These are phyloP conservation scores for Ceratotherium simum DNA, from an alignment of 2,113 vertebrate species.

Conservation along the genomic window DNA sequence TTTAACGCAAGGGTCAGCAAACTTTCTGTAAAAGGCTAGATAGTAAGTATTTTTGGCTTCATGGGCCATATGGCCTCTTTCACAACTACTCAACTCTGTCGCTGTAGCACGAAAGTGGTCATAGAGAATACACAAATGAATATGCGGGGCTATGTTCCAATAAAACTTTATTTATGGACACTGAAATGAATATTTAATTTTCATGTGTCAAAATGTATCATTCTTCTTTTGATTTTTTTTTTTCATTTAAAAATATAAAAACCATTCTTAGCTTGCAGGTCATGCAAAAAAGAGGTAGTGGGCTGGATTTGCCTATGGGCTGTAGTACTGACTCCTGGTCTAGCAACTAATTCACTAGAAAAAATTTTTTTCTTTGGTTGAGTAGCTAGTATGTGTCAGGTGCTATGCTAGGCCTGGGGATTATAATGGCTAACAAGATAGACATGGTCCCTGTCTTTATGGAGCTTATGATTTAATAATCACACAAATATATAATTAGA, in stretches of 20 bases:
- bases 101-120: background rate
- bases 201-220: background rate
- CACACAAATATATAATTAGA: background rate
- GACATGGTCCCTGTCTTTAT: background rate
- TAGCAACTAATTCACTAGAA: constrained; percentile 26
- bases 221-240: background rate
- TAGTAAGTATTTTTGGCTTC: constrained; percentile 9
- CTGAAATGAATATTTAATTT: constrained; percentile 36
- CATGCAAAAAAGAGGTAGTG: background rate
- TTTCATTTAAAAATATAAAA: constrained; percentile 48
- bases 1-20: background rate
- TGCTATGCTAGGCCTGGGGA: background rate
- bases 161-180: constrained; percentile 17
- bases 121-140: background rate
- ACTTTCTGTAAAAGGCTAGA: background rate
- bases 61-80: background rate
- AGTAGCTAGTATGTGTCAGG: background rate
- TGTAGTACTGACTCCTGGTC: background rate
- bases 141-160: background rate
- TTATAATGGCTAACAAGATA: background rate
- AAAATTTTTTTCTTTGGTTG: background rate
- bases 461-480: background rate
- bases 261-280: background rate
- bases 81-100: background rate
- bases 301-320: background rate